phyloP scores from a whole-genome alignment of 1,140 invertebrate species.

The Zaprionus gabonicus region DNA sequence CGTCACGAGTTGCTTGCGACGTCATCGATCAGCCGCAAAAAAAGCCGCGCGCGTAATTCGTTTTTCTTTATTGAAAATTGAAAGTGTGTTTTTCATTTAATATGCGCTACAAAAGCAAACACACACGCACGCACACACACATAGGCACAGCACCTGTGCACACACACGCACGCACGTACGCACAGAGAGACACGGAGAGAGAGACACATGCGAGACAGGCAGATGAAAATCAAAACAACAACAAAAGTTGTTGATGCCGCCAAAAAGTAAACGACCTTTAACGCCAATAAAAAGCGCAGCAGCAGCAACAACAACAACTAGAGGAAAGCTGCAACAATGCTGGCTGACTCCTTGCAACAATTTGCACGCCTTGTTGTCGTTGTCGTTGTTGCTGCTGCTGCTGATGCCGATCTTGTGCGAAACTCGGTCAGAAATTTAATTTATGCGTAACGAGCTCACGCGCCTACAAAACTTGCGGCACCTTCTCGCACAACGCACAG shows the following conservation, averaged over 20 bases:
- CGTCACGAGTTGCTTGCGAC: slow-evolving; percentile 75
- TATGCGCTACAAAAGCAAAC: slow-evolving; percentile 25
- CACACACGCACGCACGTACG: slow-evolving; percentile 1
- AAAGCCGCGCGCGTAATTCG: slow-evolving; percentile 40
- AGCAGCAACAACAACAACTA: slow-evolving; percentile 34
- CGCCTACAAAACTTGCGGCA: slow-evolving; percentile 74
- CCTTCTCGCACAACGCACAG: slow-evolving; percentile 43
- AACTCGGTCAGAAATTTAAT: slow-evolving; percentile 75
- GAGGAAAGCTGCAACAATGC: slow-evolving; percentile 51
- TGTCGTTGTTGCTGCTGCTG: slow-evolving; percentile 38
- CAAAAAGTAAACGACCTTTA: slow-evolving; percentile 83
- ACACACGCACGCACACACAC: slow-evolving; percentile 21
- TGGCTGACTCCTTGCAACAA: slow-evolving; percentile 49
- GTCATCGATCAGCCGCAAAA: slow-evolving; percentile 69
- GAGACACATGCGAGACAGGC: slow-evolving; percentile 27
- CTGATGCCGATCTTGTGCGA: slow-evolving; percentile 48
- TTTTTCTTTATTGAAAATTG: slow-evolving; percentile 76
- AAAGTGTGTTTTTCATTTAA: slow-evolving; percentile 66
- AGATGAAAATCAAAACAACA: slow-evolving; percentile 82
- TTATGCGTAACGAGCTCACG: slow-evolving; percentile 82
- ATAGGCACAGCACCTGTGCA: neutral
- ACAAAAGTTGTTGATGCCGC: slow-evolving; percentile 82
- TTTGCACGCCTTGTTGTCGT: slow-evolving; percentile 48
- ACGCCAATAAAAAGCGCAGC: slow-evolving; percentile 74
- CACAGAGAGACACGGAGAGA: neutral